Evolutionary conservation across 2,113 vertebrate genomes (phyloP), one percentile per base, ranked within the genome.

Genomic region (Podocnemis expansa): DNA sequence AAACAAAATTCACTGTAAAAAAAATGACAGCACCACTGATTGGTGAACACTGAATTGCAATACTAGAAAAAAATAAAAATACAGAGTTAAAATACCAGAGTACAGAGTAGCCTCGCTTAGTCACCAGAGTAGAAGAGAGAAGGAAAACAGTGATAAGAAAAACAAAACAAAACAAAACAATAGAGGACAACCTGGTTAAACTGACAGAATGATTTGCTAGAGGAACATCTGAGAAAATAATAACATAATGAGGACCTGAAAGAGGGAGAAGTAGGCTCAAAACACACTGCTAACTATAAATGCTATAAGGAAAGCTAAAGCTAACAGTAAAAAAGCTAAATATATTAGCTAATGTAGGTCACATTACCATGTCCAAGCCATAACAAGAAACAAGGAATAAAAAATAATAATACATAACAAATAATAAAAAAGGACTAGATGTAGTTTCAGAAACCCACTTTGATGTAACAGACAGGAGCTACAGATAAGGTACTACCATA

Each of bases 221-320:
- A 25, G 17, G 94, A 95, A 83, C 41, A 82, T 94, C 79, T 80
- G 51, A 47, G 75, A 86, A 93, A 92, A 88, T 49, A 2, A 82
- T n/a, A 58, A 84, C 70, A 78, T 95, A 78, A 45, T 82, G 41
- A 91, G 13, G 75, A 82, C 24, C 4, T 43, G 83, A 2, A 38
- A 13, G 47, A 34, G 56, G 78, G 9, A 6, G 1, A 13, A 31
- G 78, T 47, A 92, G n/a, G 19, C 25, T 7, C 4, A 56, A 34
- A 75, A 3, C 2, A 19, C 21, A 85, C 78, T 83, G 10, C 1
- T 1, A 78, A 85, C 10, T 1, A 1, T 75, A 89, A 86, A 45
- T 5, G 17, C 0, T 63, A 29, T 24, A 85, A 63, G n/a, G 70
- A 82, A 84, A 45, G 84, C 14, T 80, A 84, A 17, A 63, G 70